phyloP scores from a whole-genome alignment of 2,888 invertebrate genomes.

The Drosophila conformis region DNA sequence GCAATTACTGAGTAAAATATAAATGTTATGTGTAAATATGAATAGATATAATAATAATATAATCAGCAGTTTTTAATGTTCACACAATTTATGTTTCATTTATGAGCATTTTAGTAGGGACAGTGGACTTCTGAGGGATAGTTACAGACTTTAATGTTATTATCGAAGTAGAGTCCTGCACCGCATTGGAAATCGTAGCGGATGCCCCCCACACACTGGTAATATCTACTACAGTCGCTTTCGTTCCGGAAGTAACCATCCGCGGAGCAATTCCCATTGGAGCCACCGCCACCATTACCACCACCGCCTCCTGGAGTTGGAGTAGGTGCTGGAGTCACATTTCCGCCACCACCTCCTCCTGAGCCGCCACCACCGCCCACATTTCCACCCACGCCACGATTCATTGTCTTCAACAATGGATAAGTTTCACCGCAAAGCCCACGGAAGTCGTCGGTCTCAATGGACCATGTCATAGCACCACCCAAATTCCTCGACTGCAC shows the following conservation, averaged over 20 bases:
- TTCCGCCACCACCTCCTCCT: constrained; percentile 7
- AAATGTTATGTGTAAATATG: background rate
- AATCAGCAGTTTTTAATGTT: background rate
- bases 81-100: constrained; percentile 2
- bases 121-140: constrained; percentile 36
- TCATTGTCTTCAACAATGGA: constrained; percentile 67
- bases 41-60: too few relatives aligned
- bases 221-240: constrained; percentile 89
- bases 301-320: constrained; percentile 11
- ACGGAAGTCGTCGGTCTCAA: constrained; percentile 96
- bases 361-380: constrained; percentile 16
- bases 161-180: constrained; percentile 44
- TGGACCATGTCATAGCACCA: constrained; percentile 88
- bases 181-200: constrained; percentile 87
- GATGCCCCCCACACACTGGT: constrained; percentile 86
- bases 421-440: constrained; percentile 90
- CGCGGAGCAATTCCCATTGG: constrained; percentile 29
- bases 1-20: background rate
- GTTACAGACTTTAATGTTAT: constrained; percentile 5
- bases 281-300: constrained; percentile 24
- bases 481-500: constrained; percentile 92
- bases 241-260: constrained; percentile 86
- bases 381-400: constrained; percentile 49
- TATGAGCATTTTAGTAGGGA: constrained; percentile 10
- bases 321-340: constrained; percentile 8